A percentile compares a stretch with the other conserved stretches of the same genome.
phyloP scores from a whole-genome alignment of 1,140 invertebrate genomes.

The Drosophila pachea region DNA sequence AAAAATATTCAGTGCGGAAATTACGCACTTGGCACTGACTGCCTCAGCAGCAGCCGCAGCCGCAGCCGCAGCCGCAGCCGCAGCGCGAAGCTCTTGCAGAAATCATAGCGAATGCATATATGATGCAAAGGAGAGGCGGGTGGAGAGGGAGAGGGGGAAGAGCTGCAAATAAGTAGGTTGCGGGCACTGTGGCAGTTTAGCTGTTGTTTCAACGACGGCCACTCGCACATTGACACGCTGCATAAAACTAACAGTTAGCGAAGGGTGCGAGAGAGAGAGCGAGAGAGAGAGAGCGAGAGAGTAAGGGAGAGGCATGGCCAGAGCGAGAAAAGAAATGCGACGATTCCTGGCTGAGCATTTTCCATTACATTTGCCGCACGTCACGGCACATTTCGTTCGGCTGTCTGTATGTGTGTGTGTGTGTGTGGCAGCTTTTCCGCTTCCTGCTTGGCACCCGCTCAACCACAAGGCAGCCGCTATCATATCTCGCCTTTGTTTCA shows the following conservation, averaged over 20 bases:
- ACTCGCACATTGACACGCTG: conserved; percentile 60
- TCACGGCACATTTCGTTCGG: conserved; percentile 71
- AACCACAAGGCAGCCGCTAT: conserved; percentile 41
- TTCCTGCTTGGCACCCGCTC: conserved; percentile 47
- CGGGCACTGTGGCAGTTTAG: conserved; percentile 49
- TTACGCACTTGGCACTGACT: conserved; percentile 59
- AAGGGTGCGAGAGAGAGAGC: too few relatives aligned
- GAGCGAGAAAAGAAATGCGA: conserved; percentile 5
- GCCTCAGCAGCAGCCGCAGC: conserved; percentile 2
- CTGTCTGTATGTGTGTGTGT: conserved; percentile 19
- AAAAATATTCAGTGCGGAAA: conserved; percentile 30
- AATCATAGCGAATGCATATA: conserved; percentile 48
- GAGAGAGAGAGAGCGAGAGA: too few relatives aligned
- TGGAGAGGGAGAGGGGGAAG: background rate
- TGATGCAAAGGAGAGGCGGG: background rate
- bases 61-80: conserved; percentile 9
- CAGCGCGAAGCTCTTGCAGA: conserved; percentile 16
- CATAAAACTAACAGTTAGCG: conserved; percentile 59
- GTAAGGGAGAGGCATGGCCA: too few relatives aligned
- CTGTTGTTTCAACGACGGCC: conserved; percentile 47
- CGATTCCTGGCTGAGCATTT: conserved; percentile 54
- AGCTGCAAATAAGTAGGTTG: conserved; percentile 53
- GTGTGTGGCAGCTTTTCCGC: conserved; percentile 62
- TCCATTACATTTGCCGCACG: conserved; percentile 70
- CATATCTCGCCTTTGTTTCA: conserved; percentile 70